Evolutionary conservation across 2,113 vertebrate species (phyloP).

Genomic region (Orientallactaga bullata): DNA sequence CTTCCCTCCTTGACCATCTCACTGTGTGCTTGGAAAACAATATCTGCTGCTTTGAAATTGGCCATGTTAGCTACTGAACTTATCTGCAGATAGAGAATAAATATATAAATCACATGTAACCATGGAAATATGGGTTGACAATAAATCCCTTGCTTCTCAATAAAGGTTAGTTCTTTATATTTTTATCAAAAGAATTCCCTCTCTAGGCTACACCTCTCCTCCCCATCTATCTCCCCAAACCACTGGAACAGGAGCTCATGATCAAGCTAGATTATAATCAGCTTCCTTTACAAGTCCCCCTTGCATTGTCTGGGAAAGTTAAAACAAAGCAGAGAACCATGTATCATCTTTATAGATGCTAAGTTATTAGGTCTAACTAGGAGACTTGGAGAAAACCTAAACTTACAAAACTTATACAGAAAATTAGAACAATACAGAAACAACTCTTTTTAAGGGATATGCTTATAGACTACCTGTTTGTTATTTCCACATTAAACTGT

Average conservation of each 20-base stretch:
- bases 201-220: neutral
- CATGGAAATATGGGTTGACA: neutral
- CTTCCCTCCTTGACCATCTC: neutral
- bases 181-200: neutral
- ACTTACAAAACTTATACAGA: neutral
- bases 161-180: neutral
- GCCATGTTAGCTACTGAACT: neutral
- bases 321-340: neutral
- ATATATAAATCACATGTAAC: neutral
- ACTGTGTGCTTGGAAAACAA: neutral
- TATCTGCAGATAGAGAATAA: neutral
- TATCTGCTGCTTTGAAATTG: neutral
- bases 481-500: neutral
- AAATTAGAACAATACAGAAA: neutral
- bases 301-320: neutral
- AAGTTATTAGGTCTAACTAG: neutral
- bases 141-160: neutral
- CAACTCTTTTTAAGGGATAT: neutral
- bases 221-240: neutral
- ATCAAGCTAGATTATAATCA: slow-evolving; percentile 46
- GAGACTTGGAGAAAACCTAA: neutral
- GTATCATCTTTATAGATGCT: neutral
- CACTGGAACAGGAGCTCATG: neutral
- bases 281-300: neutral
- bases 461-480: neutral